Conservation (phyloP, 2,113 vertebrate genomes). For the Dipodomys merriami region DNA sequence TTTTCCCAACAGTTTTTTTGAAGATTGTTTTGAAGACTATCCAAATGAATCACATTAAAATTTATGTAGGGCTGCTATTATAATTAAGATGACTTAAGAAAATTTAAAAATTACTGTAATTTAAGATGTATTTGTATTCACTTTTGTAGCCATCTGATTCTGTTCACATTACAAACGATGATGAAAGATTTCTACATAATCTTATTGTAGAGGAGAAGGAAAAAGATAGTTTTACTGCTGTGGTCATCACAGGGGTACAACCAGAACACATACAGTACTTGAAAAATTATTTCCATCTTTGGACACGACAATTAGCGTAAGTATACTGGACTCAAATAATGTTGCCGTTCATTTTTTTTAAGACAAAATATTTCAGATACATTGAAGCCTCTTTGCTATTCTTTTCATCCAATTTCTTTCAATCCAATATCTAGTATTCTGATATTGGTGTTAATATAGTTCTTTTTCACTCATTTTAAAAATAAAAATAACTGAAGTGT, state of each 20-base stretch:
- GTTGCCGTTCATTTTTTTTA: not conserved
- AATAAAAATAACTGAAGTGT: not conserved
- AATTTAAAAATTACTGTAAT: too few relatives aligned
- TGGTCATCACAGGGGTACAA: slow-evolving; percentile 92
- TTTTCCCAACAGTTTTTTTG: slow-evolving; percentile 25
- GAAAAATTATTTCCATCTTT: slow-evolving; percentile 88
- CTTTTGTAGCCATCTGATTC: slow-evolving; percentile 90
- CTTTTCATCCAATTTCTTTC: slow-evolving; percentile 32
- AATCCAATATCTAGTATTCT: not conserved
- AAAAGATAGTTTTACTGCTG: slow-evolving; percentile 93
- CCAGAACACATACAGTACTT: slow-evolving; percentile 89
- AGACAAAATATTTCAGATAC: slow-evolving; percentile 17
- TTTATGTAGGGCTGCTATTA: not conserved
- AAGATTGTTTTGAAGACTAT: slow-evolving; percentile 9
- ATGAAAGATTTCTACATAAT: slow-evolving; percentile 90
- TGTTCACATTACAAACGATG: slow-evolving; percentile 87
- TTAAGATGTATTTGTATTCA: slow-evolving; percentile 60
- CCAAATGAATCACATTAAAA: slow-evolving; percentile 31
- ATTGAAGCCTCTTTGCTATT: not conserved
- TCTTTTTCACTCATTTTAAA: not conserved
- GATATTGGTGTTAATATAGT: not conserved
- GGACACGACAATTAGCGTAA: slow-evolving; percentile 94
- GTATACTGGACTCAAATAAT: slow-evolving; percentile 75
- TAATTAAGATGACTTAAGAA: slow-evolving; percentile 25
- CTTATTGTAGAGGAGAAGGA: slow-evolving; percentile 91